Evolutionary conservation across 2,888 invertebrate genomes (phyloP).

Genomic region (Scrobipalpa costella): DNA sequence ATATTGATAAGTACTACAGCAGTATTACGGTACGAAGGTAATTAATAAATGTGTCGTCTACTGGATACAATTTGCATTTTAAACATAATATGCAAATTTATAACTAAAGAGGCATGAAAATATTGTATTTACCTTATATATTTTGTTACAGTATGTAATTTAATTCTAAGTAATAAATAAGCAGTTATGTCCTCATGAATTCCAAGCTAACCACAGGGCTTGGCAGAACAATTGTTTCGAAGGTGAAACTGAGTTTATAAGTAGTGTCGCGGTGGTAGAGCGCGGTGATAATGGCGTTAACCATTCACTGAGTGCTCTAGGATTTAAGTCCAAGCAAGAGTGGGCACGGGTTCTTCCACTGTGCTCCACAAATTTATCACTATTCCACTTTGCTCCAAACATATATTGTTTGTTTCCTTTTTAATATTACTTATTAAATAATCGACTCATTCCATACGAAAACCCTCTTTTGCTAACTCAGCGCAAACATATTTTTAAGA

Average conservation of each 20-base stretch:
- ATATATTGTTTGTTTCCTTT: neutral
- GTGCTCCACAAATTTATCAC: neutral
- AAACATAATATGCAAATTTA: slow-evolving; percentile 13
- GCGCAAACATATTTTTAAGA: no score
- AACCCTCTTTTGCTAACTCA: no score
- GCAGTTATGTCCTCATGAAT: slow-evolving; percentile 12
- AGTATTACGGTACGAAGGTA: slow-evolving; percentile 44
- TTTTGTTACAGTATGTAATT: slow-evolving; percentile 8
- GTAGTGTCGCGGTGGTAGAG: slow-evolving; percentile 21
- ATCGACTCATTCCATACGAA: no score
- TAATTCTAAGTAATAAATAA: slow-evolving; percentile 13
- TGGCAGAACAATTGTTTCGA: slow-evolving; percentile 16
- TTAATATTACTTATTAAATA: neutral
- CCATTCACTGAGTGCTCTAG: slow-evolving; percentile 33
- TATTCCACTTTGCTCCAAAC: neutral
- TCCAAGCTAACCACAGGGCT: slow-evolving; percentile 15
- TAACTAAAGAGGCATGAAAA: slow-evolving; percentile 9
- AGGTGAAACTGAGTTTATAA: slow-evolving; percentile 1
- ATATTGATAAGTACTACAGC: slow-evolving; percentile 38
- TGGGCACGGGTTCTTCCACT: neutral
- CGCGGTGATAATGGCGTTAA: slow-evolving; percentile 36
- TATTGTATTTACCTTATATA: neutral
- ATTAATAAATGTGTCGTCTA: slow-evolving; percentile 48
- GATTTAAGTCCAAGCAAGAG: slow-evolving; percentile 23
- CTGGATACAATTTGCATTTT: slow-evolving; percentile 50